These are phyloP conservation scores for Takifugu flavidus DNA, from an alignment of 2,113 vertebrate species.

Conservation along the genomic window DNA sequence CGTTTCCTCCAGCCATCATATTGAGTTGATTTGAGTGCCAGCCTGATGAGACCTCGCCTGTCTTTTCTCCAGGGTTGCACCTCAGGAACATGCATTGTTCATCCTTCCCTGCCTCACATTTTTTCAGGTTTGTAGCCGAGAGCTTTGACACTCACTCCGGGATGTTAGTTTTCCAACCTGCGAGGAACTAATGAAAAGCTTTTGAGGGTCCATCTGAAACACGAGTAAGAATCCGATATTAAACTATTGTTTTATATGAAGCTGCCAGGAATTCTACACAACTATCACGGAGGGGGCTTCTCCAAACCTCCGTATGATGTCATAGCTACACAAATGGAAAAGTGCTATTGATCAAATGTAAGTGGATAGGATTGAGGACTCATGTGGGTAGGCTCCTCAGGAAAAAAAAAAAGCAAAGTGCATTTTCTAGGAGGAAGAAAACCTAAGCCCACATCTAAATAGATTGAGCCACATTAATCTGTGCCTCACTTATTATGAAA, in stretches of 20 bases:
- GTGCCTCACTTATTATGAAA: constrained; percentile 18
- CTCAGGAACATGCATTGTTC: constrained; percentile 53
- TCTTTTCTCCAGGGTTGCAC: constrained; percentile 52
- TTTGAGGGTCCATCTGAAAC: constrained; percentile 18
- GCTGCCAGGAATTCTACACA: constrained; percentile 37
- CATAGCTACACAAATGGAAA: constrained; percentile 54
- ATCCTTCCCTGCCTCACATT: constrained; percentile 32
- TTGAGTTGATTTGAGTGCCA: constrained; percentile 61
- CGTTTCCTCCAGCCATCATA: constrained; percentile 52
- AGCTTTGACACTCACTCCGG: constrained; percentile 26
- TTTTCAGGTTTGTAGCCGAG: constrained; percentile 24
- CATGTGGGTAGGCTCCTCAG: constrained; percentile 37
- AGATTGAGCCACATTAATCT: constrained; percentile 17
- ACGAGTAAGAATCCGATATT: constrained; percentile 42
- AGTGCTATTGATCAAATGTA: constrained; percentile 57
- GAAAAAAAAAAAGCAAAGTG: constrained; percentile 30
- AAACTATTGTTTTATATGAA: constrained; percentile 28
- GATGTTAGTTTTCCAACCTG: constrained; percentile 10
- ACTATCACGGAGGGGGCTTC: constrained; percentile 24
- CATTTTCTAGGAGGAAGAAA: constrained; percentile 38
- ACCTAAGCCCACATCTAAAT: constrained; percentile 17
- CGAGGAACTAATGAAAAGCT: constrained; percentile 44
- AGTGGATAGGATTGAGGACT: constrained; percentile 57
- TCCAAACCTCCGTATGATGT: constrained; percentile 44
- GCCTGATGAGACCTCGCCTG: constrained; percentile 58